These are phyloP conservation scores for Pristionchus maxplancki DNA, from an alignment of 2,888 invertebrate species.

Conservation along the genomic window DNA sequence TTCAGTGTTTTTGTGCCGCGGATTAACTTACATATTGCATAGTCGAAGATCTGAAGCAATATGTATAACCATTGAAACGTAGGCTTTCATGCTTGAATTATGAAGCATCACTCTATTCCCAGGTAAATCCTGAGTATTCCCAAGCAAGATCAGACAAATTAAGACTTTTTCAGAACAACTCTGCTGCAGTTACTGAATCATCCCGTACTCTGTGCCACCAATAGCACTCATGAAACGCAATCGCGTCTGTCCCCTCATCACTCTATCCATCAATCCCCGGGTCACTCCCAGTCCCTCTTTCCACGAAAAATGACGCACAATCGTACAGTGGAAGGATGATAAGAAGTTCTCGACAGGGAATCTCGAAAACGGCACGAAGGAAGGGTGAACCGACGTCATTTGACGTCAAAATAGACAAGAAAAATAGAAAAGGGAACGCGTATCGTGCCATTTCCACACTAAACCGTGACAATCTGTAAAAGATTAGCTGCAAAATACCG, in stretches of 20 bases:
- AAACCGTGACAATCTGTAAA: background rate
- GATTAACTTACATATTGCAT: too few relatives aligned
- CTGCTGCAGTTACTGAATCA: too few relatives aligned
- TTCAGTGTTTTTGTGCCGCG: background rate
- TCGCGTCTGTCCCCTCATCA: background rate
- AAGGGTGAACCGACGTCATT: background rate
- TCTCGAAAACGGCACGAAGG: background rate
- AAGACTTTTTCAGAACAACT: too few relatives aligned
- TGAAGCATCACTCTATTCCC: too few relatives aligned
- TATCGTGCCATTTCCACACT: too few relatives aligned
- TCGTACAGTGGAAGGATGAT: slow-evolving; percentile 11
- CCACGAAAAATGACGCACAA: slow-evolving; percentile 29
- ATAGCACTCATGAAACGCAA: background rate
- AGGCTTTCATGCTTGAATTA: too few relatives aligned
- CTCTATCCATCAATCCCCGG: background rate
- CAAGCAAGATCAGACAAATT: too few relatives aligned
- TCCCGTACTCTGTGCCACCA: background rate
- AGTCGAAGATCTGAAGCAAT: too few relatives aligned
- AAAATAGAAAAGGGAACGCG: background rate
- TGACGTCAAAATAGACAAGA: background rate
- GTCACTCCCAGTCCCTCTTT: background rate
- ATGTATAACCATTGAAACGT: too few relatives aligned
- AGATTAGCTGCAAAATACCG: background rate
- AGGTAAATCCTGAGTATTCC: too few relatives aligned
- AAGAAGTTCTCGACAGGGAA: background rate